These are phyloP conservation scores for Carterocephalus palaemon DNA, from an alignment of 2,888 invertebrate species.

Conservation along the genomic window DNA sequence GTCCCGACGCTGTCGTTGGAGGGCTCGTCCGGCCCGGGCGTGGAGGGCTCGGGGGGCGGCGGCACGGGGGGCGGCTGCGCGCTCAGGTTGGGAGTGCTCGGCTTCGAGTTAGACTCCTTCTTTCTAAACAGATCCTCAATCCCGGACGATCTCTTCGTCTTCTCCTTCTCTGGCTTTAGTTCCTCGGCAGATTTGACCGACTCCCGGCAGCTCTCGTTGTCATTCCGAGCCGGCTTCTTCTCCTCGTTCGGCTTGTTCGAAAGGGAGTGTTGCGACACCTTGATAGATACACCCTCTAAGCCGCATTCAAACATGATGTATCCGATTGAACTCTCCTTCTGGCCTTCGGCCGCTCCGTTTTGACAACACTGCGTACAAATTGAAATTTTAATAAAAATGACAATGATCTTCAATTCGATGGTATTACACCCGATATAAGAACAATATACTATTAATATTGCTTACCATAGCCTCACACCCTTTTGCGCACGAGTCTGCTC, in stretches of 20 bases:
- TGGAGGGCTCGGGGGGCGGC: conserved; percentile 48
- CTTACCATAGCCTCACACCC: conserved; percentile 59
- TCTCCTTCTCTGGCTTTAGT: conserved; percentile 60
- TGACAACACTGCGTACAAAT: conserved; percentile 48
- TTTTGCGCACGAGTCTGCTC: conserved; percentile 80
- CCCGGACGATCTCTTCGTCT: conserved; percentile 58
- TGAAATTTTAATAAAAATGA: conserved; percentile 8
- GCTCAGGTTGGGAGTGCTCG: conserved; percentile 76
- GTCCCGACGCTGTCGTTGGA: conserved; percentile 59
- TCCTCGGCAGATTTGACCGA: conserved; percentile 74
- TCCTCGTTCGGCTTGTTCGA: conserved; percentile 86
- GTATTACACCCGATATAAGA: too few species aligned
- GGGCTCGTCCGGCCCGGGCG: conserved; percentile 63
- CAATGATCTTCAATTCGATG: background rate
- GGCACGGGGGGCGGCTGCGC: conserved; percentile 57
- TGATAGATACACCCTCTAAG: conserved; percentile 92
- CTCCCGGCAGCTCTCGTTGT: conserved; percentile 67
- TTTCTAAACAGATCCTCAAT: conserved; percentile 72
- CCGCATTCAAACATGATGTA: conserved; percentile 99
- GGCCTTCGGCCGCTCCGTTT: conserved; percentile 65
- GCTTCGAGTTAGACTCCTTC: conserved; percentile 80
- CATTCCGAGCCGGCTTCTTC: conserved; percentile 56
- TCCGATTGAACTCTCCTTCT: conserved; percentile 84
- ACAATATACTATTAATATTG: conserved; percentile 1
- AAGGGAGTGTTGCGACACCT: conserved; percentile 85